Evolutionary conservation across 2,113 vertebrate species (phyloP).

Genomic region (Nyctereutes procyonoides): DNA sequence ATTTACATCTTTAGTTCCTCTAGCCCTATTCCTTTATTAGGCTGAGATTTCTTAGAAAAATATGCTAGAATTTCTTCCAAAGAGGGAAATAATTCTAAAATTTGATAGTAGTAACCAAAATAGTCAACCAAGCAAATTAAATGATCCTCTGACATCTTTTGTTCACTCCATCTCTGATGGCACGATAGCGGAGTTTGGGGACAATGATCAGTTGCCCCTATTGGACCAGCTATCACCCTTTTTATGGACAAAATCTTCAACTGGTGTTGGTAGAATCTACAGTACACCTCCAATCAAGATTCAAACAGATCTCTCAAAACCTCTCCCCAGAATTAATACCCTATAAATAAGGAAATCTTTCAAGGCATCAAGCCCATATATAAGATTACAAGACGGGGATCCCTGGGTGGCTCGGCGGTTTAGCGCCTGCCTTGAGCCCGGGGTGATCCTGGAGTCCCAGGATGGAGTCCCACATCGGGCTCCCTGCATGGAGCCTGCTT

Average conservation of each 20-base stretch:
- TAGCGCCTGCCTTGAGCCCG: no score
- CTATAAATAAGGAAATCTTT: not conserved
- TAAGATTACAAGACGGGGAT: not conserved
- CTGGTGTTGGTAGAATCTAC: not conserved
- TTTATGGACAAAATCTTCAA: not conserved
- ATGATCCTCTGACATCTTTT: not conserved
- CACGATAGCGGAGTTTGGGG: not conserved
- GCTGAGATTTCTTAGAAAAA: not conserved
- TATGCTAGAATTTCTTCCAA: not conserved
- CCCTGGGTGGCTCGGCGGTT: no score
- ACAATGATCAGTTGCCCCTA: not conserved
- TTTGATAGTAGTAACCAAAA: not conserved
- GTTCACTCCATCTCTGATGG: not conserved
- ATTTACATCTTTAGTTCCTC: not conserved
- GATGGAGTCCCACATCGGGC: no score
- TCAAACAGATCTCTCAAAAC: not conserved
- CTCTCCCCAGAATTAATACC: not conserved
- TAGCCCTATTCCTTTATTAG: not conserved
- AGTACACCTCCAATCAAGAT: not conserved
- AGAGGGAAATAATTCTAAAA: not conserved
- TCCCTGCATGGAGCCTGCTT: no score
- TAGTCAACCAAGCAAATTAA: not conserved
- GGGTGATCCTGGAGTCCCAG: no score
- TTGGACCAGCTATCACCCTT: not conserved
- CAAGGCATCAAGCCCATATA: not conserved